Evolutionary conservation across 2,113 vertebrate genomes (phyloP).

Genomic region (Caloenas nicobarica): DNA sequence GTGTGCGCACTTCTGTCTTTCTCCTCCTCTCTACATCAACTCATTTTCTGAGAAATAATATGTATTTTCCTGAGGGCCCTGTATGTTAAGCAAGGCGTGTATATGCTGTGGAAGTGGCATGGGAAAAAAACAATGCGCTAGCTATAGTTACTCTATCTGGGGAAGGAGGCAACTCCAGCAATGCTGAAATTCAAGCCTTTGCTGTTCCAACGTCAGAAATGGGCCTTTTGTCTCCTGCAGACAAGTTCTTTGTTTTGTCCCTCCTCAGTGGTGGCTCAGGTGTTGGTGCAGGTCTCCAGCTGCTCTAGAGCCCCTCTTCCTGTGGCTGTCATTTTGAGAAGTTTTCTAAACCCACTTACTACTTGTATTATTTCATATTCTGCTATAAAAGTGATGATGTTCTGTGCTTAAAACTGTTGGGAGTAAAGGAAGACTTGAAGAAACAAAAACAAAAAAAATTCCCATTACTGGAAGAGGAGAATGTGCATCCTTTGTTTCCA

Average conservation of each 20-base stretch:
- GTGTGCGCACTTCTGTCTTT: background rate
- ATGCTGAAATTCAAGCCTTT: background rate
- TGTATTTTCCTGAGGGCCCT: rapidly evolving
- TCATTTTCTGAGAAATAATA: background rate
- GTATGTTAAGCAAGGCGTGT: background rate
- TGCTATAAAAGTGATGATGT: background rate
- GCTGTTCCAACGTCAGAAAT: background rate
- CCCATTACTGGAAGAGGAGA: background rate
- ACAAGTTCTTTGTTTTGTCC: background rate
- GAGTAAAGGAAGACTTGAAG: background rate
- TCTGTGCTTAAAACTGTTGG: background rate
- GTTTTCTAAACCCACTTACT: background rate
- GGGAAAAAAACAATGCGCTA: background rate
- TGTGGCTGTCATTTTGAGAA: background rate
- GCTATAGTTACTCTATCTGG: background rate
- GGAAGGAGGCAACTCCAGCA: background rate
- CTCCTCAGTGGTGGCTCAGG: background rate
- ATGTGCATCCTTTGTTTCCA: background rate
- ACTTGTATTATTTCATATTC: background rate
- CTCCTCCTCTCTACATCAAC: background rate
- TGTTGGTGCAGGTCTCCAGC: background rate
- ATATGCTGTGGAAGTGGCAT: background rate
- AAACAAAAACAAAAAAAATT: background rate
- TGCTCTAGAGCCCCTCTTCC: background rate
- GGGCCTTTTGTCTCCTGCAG: background rate